These are phyloP conservation scores for Aphodius sticticus DNA, from an alignment of 2,888 invertebrate genomes.

Conservation along the genomic window DNA sequence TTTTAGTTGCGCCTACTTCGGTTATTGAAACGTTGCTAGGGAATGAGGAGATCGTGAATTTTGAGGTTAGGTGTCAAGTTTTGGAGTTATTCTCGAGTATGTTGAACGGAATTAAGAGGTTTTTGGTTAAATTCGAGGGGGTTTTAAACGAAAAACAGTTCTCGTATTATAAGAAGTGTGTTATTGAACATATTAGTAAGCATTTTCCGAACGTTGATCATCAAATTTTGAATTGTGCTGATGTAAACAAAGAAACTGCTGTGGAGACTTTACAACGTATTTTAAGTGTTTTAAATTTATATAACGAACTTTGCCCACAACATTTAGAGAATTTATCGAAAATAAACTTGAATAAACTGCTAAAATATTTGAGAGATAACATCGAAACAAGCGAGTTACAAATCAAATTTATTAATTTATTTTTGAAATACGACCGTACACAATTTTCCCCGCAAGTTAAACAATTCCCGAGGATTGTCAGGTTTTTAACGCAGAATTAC, in stretches of 20 bases:
- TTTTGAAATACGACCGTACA: constrained; percentile 54
- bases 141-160: not conserved
- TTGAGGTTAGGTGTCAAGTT: constrained; percentile 61
- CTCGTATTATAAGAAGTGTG: not conserved
- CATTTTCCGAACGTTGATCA: constrained; percentile 52
- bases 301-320: constrained; percentile 64
- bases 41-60: constrained; percentile 8
- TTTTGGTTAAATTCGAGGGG: not conserved
- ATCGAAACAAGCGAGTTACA: constrained; percentile 45
- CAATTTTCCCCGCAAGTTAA: constrained; percentile 52
- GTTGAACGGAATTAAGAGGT: constrained; percentile 43
- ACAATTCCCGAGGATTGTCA: constrained; percentile 47
- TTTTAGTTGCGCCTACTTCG: constrained; percentile 50
- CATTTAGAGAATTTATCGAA: constrained; percentile 57
- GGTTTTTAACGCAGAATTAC: constrained; percentile 57
- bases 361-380: constrained; percentile 6
- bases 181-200: constrained; percentile 44
- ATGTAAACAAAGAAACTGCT: constrained; percentile 43
- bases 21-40: constrained; percentile 47
- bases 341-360: not conserved
- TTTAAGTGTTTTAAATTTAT: constrained; percentile 66
- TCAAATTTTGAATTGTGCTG: constrained; percentile 35
- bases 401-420: constrained; percentile 59
- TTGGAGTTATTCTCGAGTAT: constrained; percentile 49
- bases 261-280: constrained; percentile 54